Evolutionary conservation across 1,140 invertebrate species (phyloP).

Genomic region (Drosophila pachea): DNA sequence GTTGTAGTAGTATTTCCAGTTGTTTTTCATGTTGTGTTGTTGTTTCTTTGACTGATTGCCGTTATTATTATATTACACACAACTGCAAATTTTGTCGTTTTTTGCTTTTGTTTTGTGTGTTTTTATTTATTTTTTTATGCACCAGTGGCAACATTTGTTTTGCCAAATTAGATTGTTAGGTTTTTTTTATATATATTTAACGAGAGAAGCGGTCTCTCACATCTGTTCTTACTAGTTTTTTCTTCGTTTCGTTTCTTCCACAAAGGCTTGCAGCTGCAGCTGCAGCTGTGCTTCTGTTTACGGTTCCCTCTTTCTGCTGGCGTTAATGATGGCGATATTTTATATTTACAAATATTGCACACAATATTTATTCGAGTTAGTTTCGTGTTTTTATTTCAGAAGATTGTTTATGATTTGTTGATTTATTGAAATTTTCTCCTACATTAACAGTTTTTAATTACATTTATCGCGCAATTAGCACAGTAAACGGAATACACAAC

Average conservation of each 20-base stretch:
- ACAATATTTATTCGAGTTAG: slow-evolving; percentile 26
- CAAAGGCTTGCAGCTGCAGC: not conserved
- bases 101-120: not conserved
- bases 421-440: slow-evolving; percentile 8
- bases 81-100: slow-evolving; percentile 45
- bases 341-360: slow-evolving; percentile 34
- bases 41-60: slow-evolving; percentile 50
- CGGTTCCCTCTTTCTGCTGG: not conserved
- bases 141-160: slow-evolving; percentile 30
- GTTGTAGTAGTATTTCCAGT: not conserved
- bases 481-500: not conserved
- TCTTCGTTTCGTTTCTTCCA: not conserved
- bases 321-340: slow-evolving; percentile 13
- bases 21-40: slow-evolving; percentile 5
- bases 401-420: not conserved
- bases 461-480: slow-evolving; percentile 10
- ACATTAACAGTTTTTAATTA: slow-evolving; percentile 28
- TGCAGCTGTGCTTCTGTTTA: not conserved
- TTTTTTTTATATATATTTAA: slow-evolving; percentile 39
- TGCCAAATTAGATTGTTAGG: slow-evolving; percentile 52
- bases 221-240: too few species aligned
- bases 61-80: slow-evolving; percentile 65
- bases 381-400: not conserved
- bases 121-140: not conserved
- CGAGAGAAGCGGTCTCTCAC: not conserved